Evolutionary conservation across 1,140 invertebrate species (phyloP), one percentile per base, ranked within the genome.

Genomic region (Pomphorhynchus laevis): DNA sequence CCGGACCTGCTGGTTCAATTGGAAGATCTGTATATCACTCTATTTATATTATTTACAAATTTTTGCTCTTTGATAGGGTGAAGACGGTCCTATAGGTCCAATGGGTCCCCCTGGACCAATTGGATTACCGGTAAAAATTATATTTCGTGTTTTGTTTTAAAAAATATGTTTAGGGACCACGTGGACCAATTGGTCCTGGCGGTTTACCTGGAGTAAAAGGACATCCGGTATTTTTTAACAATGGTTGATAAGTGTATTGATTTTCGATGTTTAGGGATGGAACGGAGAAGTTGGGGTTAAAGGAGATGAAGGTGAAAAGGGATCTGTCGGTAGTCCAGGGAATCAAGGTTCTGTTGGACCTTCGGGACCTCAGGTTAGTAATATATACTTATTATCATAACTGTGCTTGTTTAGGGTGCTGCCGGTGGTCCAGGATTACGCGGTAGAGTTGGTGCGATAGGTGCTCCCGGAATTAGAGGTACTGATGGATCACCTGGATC

Each of bases 301-400:
- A n/a, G n/a, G n/a, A n/a, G n/a, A n/a, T n/a, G n/a, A n/a, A n/a
- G n/a, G n/a, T n/a, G n/a, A n/a, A n/a, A n/a, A 51, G 47, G 51
- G 52, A 27, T 50, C 52, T 23, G 50, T 50, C 38, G 51, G 51
- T 18, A 36, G 49, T n/a, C 45, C 48, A n/a, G 52, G 52, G 35
- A 51, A 53, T 34, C 41, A 42, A 12, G 52, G 52, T 24, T 47
- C 49, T 4, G 39, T 44, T 12, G 50, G 50, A 27, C 20, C 43
- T 1, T 40, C 47, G 11, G 50, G 52, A 29, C 47, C 49, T n/a
- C 46, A 43, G 43, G 49, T 52, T 45, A 44, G 44, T 46, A n/a
- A 22, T 1, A 20, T 11, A 25, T 16, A 27, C 11, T 45, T 38
- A n/a, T 20, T 31, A 18, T 39, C 39, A 32, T 20, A 12, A 18